phyloP scores from a whole-genome alignment of 1,140 invertebrate species.

The Zaprionus lachaisei region DNA sequence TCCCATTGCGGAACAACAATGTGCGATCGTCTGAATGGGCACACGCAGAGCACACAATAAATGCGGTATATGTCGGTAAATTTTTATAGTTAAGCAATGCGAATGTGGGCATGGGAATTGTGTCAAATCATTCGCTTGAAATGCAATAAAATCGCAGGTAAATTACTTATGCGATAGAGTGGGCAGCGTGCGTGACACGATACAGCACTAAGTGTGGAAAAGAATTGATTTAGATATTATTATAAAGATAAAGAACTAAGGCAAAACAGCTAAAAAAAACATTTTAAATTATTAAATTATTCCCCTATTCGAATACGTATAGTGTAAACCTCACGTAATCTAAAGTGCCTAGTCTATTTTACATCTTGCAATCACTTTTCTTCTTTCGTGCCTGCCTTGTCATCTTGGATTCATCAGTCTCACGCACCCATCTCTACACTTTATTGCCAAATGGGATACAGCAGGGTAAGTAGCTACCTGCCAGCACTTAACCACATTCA shows the following conservation, averaged over 20 bases:
- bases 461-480: conserved; percentile 16
- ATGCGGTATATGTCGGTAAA: background rate
- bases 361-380: background rate
- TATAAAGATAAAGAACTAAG: background rate
- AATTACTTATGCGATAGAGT: background rate
- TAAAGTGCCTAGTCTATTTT: background rate
- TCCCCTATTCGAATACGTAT: background rate
- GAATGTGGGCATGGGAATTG: conserved; percentile 9
- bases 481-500: conserved; percentile 30
- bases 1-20: conserved; percentile 1
- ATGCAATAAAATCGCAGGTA: conserved; percentile 30
- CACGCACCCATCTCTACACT: conserved; percentile 14
- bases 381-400: background rate
- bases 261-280: background rate
- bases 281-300: background rate
- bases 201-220: background rate
- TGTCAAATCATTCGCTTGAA: conserved; percentile 23
- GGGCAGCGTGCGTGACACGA: background rate
- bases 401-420: background rate
- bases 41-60: background rate
- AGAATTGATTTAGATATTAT: background rate
- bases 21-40: conserved; percentile 3
- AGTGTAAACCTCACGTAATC: background rate
- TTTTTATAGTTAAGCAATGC: conserved; percentile 17
- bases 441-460: conserved; percentile 15